phyloP scores from a whole-genome alignment of 2,888 invertebrate species.

The Spialia ferax region DNA sequence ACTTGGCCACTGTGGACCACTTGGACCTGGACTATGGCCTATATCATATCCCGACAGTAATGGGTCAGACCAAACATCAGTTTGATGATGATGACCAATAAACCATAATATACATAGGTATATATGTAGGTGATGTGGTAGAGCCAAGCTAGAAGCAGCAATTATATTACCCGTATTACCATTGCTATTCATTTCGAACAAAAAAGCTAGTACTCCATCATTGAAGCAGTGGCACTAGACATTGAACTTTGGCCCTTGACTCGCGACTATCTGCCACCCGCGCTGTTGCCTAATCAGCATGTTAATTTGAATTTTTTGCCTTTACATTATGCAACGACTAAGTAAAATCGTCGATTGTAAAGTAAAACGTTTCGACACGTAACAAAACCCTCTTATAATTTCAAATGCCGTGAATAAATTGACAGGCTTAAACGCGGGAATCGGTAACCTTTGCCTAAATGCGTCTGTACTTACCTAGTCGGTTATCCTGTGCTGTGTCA shows the following conservation, averaged over 20 bases:
- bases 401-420: conserved; percentile 20
- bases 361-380: conserved; percentile 29
- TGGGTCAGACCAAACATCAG: too few relatives aligned
- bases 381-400: conserved; percentile 27
- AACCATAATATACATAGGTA: too few relatives aligned
- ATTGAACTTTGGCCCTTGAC: conserved; percentile 41
- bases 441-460: conserved; percentile 10
- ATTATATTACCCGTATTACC: neutral
- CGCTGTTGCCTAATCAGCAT: conserved; percentile 37
- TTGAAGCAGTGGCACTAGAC: conserved; percentile 26
- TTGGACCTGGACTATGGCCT: too few relatives aligned
- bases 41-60: too few relatives aligned
- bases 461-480: neutral
- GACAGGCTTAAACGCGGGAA: neutral
- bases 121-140: neutral
- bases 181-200: conserved; percentile 4
- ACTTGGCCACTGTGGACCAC: too few relatives aligned
- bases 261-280: conserved; percentile 33
- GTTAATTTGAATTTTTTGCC: conserved; percentile 38
- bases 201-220: conserved; percentile 24
- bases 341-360: conserved; percentile 35
- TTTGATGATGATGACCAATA: too few relatives aligned
- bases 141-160: neutral
- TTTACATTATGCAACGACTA: conserved; percentile 31
- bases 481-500: neutral